Evolutionary conservation across 1,140 invertebrate genomes (phyloP), one percentile per base, ranked within the genome.

Genomic region (Coboldia fuscipes): DNA sequence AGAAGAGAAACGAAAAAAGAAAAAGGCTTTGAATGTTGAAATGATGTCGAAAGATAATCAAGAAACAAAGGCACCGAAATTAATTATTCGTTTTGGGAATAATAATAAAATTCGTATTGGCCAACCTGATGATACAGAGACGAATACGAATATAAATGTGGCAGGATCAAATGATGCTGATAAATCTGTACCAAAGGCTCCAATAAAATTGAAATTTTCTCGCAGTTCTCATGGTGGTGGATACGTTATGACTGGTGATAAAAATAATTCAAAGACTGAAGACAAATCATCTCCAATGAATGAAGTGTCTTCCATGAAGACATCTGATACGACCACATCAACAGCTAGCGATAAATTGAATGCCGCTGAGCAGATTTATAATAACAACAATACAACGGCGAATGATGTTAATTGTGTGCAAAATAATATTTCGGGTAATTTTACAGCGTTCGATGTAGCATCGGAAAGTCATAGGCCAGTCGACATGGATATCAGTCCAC

Each of bases 161-260:
- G 36, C 20, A 6, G 27, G 14, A 6, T 27, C 24, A n/a, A 13
- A 15, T 34, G 10, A 31, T 3, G 30, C 20, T 9, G 30, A 17
- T 10, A 17, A 18, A 10, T 24, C 38, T 26, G 36, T 39, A 16
- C 23, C 34, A n/a, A 51, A 56, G 20, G 71, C 72, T 20, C 79
- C 80, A 1, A 79, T 86, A 36, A 66, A 75, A 34, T 68, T 86
- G 59, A 86, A 85, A 66, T 53, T 85, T 35, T 66, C 76, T 1
- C 65, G 80, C 23, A 77, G 75, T 41, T 69, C 75, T 15, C 70
- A 79, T 40, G 80, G 80, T 23, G 61, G 65, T 10, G 61, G 61
- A 20, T 70, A 71, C 47, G 62, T 71, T 27, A 72, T 70, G 57
- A 62, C 34, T 16, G 58, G 45, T 36, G 37, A 45, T 7, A 41